Evolutionary conservation across 2,113 vertebrate species (phyloP), one percentile per base, ranked within the genome.

Genomic region (Casuarius casuarius): DNA sequence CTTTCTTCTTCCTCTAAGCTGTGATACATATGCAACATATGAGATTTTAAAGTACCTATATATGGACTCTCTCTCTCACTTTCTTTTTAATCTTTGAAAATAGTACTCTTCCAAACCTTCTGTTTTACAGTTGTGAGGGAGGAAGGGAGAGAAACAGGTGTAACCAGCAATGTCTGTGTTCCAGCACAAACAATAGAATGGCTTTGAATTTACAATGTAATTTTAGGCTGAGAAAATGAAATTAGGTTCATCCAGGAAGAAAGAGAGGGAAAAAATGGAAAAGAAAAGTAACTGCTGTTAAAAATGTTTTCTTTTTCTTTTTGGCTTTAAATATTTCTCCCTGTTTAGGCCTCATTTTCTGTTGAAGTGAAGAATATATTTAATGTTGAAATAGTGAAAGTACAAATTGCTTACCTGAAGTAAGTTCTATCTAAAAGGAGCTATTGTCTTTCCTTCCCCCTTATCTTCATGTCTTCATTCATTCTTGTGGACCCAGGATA

Each of bases 211-310:
- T 87, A 62, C 59, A 58, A 35, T 28, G 58, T 85, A 83, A 85
- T 95, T 95, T 95, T 70, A 91, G 62, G 44, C 81, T 85, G 67
- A 83, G 67, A 95, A 97, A 85, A 94, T 49, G 49, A 83, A 92
- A 84, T 61, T 3, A 1, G 38, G 59, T 82, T 80, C 73, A 52
- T 63, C 51, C 31, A 89, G 56, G 10, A 92, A 62, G 33, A 89
- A 87, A 76, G 16, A 3, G 8, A n/a, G 54, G 54, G 12, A 2
- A 10, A 31, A 94, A 89, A 67, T 22, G 3, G 22, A 73, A 76
- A 81, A 76, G 9, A 13, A 81, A 74, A 92, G 29, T 18, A 65
- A 23, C 19, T 26, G 17, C 11, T 59, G 46, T 21, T 61, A 29
- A 83, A 49, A 83, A 13, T 58, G 3, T 67, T 92, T 93, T 61